Evolutionary conservation across 2,888 invertebrate species (phyloP).

Genomic region (Andrena flavipes): DNA sequence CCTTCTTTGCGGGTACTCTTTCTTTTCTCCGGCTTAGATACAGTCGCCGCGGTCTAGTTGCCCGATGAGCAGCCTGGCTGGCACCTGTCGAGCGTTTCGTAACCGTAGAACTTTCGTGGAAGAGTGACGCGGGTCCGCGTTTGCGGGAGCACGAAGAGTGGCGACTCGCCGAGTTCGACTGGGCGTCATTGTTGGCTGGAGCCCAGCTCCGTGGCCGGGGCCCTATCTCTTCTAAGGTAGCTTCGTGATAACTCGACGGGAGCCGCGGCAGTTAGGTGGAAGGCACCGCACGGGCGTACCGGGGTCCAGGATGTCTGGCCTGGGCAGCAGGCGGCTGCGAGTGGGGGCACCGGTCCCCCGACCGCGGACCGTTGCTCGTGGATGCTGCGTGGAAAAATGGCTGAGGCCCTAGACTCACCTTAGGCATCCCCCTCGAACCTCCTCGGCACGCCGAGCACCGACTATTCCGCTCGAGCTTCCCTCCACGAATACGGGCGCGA

Average conservation of each 20-base stretch:
- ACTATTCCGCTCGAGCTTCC: slow-evolving; percentile 46
- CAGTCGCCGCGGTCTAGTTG: no score
- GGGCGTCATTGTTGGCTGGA: slow-evolving; percentile 83
- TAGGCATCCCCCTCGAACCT: slow-evolving; percentile 70
- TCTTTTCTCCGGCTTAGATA: neutral
- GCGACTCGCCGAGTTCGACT: slow-evolving; percentile 80
- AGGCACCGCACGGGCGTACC: slow-evolving; percentile 65
- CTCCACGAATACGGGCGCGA: slow-evolving; percentile 1
- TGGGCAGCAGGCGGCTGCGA: slow-evolving; percentile 36
- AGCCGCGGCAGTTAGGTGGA: slow-evolving; percentile 75
- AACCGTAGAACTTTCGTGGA: slow-evolving; percentile 29
- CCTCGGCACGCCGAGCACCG: slow-evolving; percentile 49
- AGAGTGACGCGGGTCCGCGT: slow-evolving; percentile 44
- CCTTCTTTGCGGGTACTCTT: neutral
- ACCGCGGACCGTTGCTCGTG: slow-evolving; percentile 71
- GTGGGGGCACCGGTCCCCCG: slow-evolving; percentile 64
- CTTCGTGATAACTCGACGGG: slow-evolving; percentile 75
- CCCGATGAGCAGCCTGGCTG: neutral
- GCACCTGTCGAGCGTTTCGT: slow-evolving; percentile 33
- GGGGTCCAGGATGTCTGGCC: slow-evolving; percentile 61
- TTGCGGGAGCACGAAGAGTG: slow-evolving; percentile 61
- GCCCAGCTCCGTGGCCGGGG: slow-evolving; percentile 72
- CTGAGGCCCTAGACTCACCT: slow-evolving; percentile 73
- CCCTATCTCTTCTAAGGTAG: slow-evolving; percentile 80
- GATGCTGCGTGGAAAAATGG: slow-evolving; percentile 79